A percentile compares a stretch with the other conserved stretches of the same genome.
Conservation (phyloP, 2,113 vertebrate genomes). For the Microcebus griseorufus region DNA sequence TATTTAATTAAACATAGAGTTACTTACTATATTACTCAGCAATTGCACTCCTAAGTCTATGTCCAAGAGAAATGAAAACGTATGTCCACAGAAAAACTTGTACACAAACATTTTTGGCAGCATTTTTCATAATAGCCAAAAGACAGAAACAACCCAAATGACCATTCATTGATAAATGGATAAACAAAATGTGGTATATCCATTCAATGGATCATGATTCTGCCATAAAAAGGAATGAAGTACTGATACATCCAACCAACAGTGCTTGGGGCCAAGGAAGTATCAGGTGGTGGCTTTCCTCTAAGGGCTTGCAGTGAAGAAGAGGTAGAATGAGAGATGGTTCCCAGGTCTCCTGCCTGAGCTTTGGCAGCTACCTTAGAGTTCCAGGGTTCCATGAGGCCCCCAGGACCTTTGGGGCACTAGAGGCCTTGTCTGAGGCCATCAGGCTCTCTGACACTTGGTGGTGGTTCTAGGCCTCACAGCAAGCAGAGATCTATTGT, state of each 20-base stretch:
- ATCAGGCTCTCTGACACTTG: neutral
- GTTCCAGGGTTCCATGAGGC: neutral
- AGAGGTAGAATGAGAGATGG: neutral
- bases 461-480: neutral
- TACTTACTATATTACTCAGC: no score
- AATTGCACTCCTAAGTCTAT: no score
- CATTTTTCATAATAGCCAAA: neutral
- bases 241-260: neutral
- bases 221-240: no score
- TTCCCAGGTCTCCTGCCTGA: neutral
- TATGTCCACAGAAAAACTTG: no score
- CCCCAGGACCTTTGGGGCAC: neutral
- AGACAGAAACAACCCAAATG: neutral
- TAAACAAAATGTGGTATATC: neutral
- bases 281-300: neutral
- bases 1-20: no score
- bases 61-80: no score
- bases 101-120: no score
- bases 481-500: neutral
- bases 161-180: neutral
- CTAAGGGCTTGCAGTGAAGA: neutral
- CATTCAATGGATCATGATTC: no score
- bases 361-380: neutral
- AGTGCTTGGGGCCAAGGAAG: neutral
- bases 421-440: neutral